Evolutionary conservation across 2,113 vertebrate species (phyloP).

Genomic region (Campylomormyrus numenius): DNA sequence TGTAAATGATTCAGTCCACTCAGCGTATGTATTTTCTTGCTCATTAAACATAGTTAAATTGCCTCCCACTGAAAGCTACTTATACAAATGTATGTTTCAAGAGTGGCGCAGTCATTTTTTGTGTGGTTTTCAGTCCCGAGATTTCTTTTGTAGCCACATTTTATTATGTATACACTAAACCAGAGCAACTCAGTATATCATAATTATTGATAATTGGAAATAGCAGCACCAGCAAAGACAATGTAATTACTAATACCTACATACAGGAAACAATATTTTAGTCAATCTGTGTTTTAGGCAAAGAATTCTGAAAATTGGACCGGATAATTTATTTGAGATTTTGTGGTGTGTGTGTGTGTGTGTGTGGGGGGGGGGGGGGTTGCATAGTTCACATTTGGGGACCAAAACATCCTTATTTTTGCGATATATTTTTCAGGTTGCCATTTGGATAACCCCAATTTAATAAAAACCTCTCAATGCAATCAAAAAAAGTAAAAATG

Average conservation of each 20-base stretch:
- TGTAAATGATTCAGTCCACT: not conserved
- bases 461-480: too few relatives aligned
- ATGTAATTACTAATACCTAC: not conserved
- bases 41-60: constrained; percentile 6
- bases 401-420: too few relatives aligned
- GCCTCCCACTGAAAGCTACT: not conserved
- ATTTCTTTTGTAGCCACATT: not conserved
- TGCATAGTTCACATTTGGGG: too few relatives aligned
- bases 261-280: not conserved
- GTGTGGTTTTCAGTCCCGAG: not conserved
- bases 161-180: not conserved
- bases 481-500: too few relatives aligned
- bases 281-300: not conserved
- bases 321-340: not conserved
- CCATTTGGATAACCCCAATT: too few relatives aligned
- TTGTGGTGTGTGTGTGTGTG: not conserved
- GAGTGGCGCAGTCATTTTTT: not conserved
- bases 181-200: not conserved
- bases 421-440: too few relatives aligned
- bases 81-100: not conserved
- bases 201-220: not conserved
- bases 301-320: not conserved
- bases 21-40: not conserved
- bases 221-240: not conserved
- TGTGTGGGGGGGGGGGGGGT: too few relatives aligned